Conservation (phyloP, 2,888 invertebrate genomes). For the Tenthredo livida region DNA sequence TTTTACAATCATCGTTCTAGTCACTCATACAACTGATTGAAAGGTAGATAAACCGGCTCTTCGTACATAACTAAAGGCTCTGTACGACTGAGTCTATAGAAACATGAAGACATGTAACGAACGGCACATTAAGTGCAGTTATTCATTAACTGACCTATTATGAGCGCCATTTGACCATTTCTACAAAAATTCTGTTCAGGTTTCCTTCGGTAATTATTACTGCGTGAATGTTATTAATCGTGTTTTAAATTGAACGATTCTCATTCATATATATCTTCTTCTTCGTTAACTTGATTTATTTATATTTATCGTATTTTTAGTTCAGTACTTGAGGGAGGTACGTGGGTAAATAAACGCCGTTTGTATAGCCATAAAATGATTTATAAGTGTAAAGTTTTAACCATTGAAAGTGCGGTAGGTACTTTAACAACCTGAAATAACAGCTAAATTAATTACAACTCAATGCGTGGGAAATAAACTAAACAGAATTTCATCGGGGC, state of each 20-base stretch:
- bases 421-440: neutral
- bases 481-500: neutral
- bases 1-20: no score
- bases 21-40: neutral
- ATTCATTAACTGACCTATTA: neutral
- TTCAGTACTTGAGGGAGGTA: neutral
- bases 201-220: neutral
- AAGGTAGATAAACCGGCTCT: neutral
- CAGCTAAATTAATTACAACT: constrained; percentile 1
- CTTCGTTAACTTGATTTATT: neutral
- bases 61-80: neutral
- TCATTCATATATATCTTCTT: neutral
- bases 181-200: neutral
- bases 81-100: neutral
- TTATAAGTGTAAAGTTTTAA: neutral
- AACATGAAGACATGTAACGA: neutral
- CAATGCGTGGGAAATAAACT: neutral
- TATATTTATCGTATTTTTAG: neutral
- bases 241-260: neutral
- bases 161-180: neutral
- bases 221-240: neutral
- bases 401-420: neutral
- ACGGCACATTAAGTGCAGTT: neutral
- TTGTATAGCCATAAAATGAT: neutral
- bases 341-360: neutral